Base-by-base conservation (phyloP, 2,888 invertebrate genomes). In the Osedax frankpressi region DNA sequence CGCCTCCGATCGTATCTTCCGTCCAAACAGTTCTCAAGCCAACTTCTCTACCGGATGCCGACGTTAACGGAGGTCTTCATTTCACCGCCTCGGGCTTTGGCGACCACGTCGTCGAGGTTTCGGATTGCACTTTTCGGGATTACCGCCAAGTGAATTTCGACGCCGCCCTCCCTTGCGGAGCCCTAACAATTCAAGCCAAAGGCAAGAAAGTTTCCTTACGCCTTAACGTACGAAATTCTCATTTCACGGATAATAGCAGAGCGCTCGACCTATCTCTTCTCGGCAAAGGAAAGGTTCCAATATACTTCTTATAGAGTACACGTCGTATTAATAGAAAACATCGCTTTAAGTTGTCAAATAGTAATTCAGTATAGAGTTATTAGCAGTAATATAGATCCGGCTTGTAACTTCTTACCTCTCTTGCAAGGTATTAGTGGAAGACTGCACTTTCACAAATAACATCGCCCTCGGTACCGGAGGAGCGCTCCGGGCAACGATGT, bases 391-490 rank as follows among this genome's bases (percentile, higher is more conserved):
- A n/a, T n/a, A n/a, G n/a, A n/a, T n/a, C n/a, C n/a, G n/a, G n/a
- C n/a, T n/a, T n/a, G n/a, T n/a, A n/a, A n/a, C n/a, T n/a, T n/a
- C n/a, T n/a, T n/a, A n/a, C n/a, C n/a, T n/a, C n/a, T n/a, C n/a
- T n/a, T n/a, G 2, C 26, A 26, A 62, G 27, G 25, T 75, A 1
- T 24, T 44, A 6, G 27, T 75, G 1, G 27, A 14, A 24, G 25
- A 72, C 6, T 74, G 75, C 27, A 3, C 3, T 14, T 76, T 76
- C 29, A 19, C n/a, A 2, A 65, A 62, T 25, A 76, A 75, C 27
- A 24, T 29, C 28, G 76, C 68, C 1, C 26, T 44, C 3, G 76
- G 76, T 3, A 29, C 75, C 25, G 76, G 76, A 2, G 76, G 76
- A 14, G 76, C 75, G 2, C 24, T 76, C 24, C 73, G 73, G 14